Percentiles rank a stretch among this genome's conserved stretches.
These are phyloP conservation scores for Eptatretus burgeri DNA, from an alignment of 2,113 vertebrate genomes.

Conservation along the genomic window DNA sequence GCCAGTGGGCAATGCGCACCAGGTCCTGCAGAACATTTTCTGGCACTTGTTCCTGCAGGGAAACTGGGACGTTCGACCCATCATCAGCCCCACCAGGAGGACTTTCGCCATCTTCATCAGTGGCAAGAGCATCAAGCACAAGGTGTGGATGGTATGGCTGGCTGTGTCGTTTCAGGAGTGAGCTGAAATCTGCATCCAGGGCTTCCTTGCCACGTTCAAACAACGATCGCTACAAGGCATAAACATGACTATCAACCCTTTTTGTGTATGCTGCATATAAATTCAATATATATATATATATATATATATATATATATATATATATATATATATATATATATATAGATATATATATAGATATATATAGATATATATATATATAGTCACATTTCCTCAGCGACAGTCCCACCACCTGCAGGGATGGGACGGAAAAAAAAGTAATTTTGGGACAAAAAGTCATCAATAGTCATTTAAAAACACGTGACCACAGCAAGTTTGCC, in stretches of 20 bases:
- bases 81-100: conserved; percentile 29
- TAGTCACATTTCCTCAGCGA: too few species aligned
- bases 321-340: too few species aligned
- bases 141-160: conserved; percentile 64
- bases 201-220: conserved; percentile 84
- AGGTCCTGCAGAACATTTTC: conserved; percentile 47
- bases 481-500: too few species aligned
- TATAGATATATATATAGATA: too few species aligned
- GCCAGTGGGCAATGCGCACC: conserved; percentile 64
- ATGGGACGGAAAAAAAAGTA: too few species aligned
- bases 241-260: not conserved
- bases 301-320: too few species aligned
- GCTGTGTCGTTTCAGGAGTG: conserved; percentile 55
- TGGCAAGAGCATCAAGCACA: conserved; percentile 51
- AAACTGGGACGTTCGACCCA: not conserved
- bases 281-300: too few species aligned
- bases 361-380: too few species aligned
- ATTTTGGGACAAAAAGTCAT: too few species aligned
- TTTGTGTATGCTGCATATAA: too few species aligned
- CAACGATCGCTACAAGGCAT: conserved; percentile 35
- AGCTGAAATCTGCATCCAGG: conserved; percentile 62
- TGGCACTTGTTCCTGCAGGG: conserved; percentile 51
- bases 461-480: too few species aligned
- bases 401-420: too few species aligned
- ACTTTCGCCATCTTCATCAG: conserved; percentile 54